Percentiles rank a stretch among this genome's conserved stretches.
Evolutionary conservation across 2,888 invertebrate species (phyloP).

Genomic region (Oscheius sp.): DNA sequence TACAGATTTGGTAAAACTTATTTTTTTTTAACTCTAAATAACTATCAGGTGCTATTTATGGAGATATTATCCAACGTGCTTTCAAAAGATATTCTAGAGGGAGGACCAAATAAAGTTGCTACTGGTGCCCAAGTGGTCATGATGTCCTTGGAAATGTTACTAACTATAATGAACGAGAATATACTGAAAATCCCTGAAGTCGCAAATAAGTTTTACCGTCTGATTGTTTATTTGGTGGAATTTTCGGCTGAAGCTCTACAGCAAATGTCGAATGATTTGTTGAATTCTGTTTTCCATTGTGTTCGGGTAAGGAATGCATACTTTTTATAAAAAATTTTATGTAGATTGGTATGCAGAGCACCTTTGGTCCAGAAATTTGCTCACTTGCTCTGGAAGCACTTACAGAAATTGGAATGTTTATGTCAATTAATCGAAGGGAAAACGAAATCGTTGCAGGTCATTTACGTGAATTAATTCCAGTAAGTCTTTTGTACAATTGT

Average conservation of each 20-base stretch:
- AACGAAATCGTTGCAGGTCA: neutral
- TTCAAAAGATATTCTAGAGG: slow-evolving; percentile 74
- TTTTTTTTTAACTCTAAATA: neutral
- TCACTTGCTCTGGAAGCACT: slow-evolving; percentile 23
- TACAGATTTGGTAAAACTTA: slow-evolving; percentile 38
- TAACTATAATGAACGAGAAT: slow-evolving; percentile 81
- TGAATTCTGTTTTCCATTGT: slow-evolving; percentile 70
- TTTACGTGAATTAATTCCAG: neutral
- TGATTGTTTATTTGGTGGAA: slow-evolving; percentile 78
- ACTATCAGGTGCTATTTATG: slow-evolving; percentile 73
- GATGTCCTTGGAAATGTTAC: slow-evolving; percentile 76
- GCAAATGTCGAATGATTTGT: slow-evolving; percentile 68
- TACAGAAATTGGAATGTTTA: slow-evolving; percentile 10
- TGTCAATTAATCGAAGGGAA: neutral
- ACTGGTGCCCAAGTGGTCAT: slow-evolving; percentile 51
- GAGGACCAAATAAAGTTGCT: slow-evolving; percentile 37
- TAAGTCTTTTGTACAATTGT: neutral
- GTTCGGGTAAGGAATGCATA: slow-evolving; percentile 36
- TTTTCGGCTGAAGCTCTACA: slow-evolving; percentile 78
- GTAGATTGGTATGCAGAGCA: slow-evolving; percentile 21
- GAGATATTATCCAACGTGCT: slow-evolving; percentile 79
- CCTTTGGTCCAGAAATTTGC: slow-evolving; percentile 28
- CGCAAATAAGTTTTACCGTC: slow-evolving; percentile 73
- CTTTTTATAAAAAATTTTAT: neutral
- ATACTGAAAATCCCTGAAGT: slow-evolving; percentile 75